Evolutionary conservation across 2,888 invertebrate genomes (phyloP).

Genomic region (Ptilodon capucinus): DNA sequence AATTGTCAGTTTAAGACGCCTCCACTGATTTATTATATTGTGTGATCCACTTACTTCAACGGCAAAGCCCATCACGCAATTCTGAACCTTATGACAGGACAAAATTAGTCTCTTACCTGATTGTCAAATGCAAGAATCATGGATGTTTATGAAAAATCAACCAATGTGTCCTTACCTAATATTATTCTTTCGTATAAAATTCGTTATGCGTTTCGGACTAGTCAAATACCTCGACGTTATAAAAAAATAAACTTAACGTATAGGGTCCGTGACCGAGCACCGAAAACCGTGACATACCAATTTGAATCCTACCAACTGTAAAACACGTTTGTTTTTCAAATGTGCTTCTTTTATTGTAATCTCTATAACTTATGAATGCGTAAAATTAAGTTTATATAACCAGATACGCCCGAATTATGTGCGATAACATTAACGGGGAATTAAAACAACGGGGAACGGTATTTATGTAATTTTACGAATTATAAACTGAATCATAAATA

Average conservation of each 20-base stretch:
- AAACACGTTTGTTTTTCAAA: background rate
- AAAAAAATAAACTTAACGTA: conserved; percentile 43
- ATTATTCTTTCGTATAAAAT: conserved; percentile 36
- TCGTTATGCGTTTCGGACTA: conserved; percentile 65
- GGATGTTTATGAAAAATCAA: too few relatives aligned
- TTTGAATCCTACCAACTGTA: background rate
- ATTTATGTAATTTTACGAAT: too few relatives aligned
- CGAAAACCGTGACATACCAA: conserved; percentile 27
- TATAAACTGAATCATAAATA: too few relatives aligned
- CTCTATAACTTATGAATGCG: background rate
- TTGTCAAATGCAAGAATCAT: too few relatives aligned
- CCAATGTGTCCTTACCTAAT: conserved; percentile 15
- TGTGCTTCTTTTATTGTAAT: background rate
- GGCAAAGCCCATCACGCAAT: too few relatives aligned
- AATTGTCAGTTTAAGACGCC: too few relatives aligned
- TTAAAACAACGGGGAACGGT: too few relatives aligned
- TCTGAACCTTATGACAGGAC: too few relatives aligned
- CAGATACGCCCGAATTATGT: background rate
- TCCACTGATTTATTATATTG: too few relatives aligned
- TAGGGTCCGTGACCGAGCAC: conserved; percentile 53
- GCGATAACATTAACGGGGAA: too few relatives aligned
- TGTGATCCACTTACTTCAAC: too few relatives aligned
- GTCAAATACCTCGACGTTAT: conserved; percentile 57
- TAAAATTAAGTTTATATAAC: background rate
- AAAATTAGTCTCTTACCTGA: too few relatives aligned